phyloP scores from a whole-genome alignment of 2,888 invertebrate genomes.

The Pseudolycoriella hygida region DNA sequence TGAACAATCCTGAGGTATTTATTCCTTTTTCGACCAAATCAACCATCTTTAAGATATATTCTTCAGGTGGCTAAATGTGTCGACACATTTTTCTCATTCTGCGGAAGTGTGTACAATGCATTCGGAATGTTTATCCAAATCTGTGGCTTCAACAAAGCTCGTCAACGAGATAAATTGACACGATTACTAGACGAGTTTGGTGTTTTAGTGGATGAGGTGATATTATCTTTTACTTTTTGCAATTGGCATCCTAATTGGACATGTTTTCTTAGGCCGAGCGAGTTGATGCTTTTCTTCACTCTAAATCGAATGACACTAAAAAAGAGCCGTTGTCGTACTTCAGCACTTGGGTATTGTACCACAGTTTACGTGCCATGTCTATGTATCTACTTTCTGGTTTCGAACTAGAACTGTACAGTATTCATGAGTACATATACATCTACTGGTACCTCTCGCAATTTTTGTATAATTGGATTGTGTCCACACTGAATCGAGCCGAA shows the following conservation, averaged over 20 bases:
- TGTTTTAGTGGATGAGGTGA: constrained; percentile 77
- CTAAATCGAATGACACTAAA: constrained; percentile 25
- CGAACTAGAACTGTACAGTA: constrained; percentile 86
- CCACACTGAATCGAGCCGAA: constrained; percentile 75
- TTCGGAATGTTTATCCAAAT: constrained; percentile 74
- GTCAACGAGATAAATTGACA: constrained; percentile 87
- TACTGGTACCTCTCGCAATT: constrained; percentile 94
- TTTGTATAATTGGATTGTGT: constrained; percentile 83
- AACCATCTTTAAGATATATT: too few species aligned
- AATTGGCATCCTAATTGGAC: too few species aligned
- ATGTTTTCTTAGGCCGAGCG: constrained; percentile 52
- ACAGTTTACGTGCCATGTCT: constrained; percentile 82
- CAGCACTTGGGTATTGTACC: constrained; percentile 90
- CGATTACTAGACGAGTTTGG: constrained; percentile 81
- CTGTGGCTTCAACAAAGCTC: constrained; percentile 86
- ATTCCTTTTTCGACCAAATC: too few species aligned
- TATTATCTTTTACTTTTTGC: too few species aligned
- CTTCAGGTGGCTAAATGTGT: constrained; percentile 64
- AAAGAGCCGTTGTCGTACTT: constrained; percentile 58
- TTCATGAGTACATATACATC: constrained; percentile 91
- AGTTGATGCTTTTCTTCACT: constrained; percentile 66
- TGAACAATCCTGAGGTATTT: constrained; percentile 39
- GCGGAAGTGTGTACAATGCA: constrained; percentile 46
- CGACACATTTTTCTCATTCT: constrained; percentile 74
- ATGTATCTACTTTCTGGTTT: constrained; percentile 87